Evolutionary conservation across 1,140 invertebrate species (phyloP).

Genomic region (Ectropis grisescens): DNA sequence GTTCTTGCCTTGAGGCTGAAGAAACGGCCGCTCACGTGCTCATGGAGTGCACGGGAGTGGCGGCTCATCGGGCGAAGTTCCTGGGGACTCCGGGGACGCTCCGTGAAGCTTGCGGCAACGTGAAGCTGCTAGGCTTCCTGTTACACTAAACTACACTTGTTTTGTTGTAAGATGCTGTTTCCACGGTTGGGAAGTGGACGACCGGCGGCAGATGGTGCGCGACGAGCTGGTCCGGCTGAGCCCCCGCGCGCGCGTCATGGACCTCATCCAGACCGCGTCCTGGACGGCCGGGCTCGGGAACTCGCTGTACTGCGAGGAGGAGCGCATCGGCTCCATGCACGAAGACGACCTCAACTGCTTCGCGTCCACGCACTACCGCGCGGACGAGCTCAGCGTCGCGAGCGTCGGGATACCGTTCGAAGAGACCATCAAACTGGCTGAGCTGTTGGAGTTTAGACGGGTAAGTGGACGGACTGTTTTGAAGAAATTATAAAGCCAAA

Average conservation of each 20-base stretch:
- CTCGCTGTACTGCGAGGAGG: conserved; percentile 36
- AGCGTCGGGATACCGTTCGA: conserved; percentile 41
- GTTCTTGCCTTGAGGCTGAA: too few species aligned
- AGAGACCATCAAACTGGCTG: conserved; percentile 35
- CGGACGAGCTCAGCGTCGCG: conserved; percentile 25
- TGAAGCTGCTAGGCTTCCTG: too few species aligned
- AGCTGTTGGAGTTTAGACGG: conserved; percentile 22
- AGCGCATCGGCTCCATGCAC: conserved; percentile 26
- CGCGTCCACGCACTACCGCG: conserved; percentile 18
- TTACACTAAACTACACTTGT: too few species aligned
- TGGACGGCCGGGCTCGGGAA: conserved; percentile 34
- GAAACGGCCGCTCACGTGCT: too few species aligned
- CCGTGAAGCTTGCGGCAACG: too few species aligned
- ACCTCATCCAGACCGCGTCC: conserved; percentile 32
- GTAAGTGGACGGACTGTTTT: too few species aligned
- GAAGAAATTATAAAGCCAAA: too few species aligned
- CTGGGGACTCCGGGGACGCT: too few species aligned
- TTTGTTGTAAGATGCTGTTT: conserved; percentile 24
- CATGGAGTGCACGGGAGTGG: too few species aligned
- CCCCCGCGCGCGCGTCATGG: conserved; percentile 28
- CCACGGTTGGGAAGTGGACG: conserved; percentile 30
- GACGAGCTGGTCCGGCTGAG: conserved; percentile 26
- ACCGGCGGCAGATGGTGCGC: conserved; percentile 20
- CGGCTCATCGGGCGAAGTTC: too few species aligned
- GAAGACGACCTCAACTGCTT: conserved; percentile 17